Evolutionary conservation across 2,113 vertebrate genomes (phyloP).

Genomic region (Paradisaea rubra): DNA sequence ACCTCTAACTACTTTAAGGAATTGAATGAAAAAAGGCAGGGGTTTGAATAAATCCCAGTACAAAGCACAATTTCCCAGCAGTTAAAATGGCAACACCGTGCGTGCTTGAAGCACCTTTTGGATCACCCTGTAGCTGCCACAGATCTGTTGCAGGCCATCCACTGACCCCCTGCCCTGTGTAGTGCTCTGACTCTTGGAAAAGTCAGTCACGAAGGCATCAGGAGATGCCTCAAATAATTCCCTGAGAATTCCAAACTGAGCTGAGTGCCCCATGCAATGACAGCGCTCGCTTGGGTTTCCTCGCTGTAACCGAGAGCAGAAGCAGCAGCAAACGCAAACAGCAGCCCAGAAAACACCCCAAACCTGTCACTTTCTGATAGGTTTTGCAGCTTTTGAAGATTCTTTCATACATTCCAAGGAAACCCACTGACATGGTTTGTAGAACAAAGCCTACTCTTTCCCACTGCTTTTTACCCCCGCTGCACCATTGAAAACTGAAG

Average conservation of each 20-base stretch:
- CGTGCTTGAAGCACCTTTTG: neutral
- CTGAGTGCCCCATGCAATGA: accelerated
- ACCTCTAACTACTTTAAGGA: neutral
- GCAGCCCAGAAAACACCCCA: neutral
- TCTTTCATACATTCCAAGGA: neutral
- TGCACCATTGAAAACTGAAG: neutral
- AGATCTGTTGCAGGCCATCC: neutral
- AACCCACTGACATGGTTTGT: neutral
- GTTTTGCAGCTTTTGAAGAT: neutral
- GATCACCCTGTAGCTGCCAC: neutral
- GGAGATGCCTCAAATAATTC: neutral
- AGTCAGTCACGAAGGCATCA: neutral
- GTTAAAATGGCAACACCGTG: neutral
- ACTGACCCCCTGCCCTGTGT: neutral
- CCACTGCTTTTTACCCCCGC: neutral
- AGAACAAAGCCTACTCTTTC: neutral
- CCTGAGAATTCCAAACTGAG: neutral
- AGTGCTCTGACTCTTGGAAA: neutral
- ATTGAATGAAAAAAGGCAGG: neutral
- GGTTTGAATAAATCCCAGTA: neutral
- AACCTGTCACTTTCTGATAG: neutral
- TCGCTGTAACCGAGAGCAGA: neutral
- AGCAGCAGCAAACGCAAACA: neutral
- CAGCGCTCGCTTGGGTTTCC: accelerated
- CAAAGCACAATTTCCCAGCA: neutral